Conservation (phyloP, 2,888 invertebrate genomes). For the Lysandra bellargus region DNA sequence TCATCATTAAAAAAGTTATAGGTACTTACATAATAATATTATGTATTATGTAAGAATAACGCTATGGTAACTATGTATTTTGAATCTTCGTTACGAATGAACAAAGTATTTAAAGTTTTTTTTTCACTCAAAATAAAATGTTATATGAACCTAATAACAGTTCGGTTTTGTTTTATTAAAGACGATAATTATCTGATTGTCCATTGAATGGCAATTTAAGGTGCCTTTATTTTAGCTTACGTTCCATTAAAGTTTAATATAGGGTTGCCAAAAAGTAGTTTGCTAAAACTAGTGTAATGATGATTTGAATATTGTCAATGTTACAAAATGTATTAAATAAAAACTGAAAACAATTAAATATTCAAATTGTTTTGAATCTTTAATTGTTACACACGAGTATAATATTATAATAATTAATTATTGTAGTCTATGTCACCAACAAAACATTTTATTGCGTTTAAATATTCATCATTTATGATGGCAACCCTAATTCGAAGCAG, state of each 20-base stretch:
- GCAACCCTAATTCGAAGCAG: conserved; percentile 60
- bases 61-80: not conserved
- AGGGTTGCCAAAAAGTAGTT: not conserved
- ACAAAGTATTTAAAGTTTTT: not conserved
- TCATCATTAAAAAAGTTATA: no score
- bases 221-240: not conserved
- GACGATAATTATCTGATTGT: conserved; percentile 5
- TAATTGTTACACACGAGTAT: no score
- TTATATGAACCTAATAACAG: not conserved
- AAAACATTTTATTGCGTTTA: not conserved
- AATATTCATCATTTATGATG: not conserved
- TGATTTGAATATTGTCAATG: not conserved
- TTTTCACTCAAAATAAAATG: not conserved
- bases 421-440: no score
- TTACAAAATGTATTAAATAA: not conserved
- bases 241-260: not conserved
- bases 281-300: not conserved
- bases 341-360: not conserved
- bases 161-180: not conserved
- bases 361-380: no score
- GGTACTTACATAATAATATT: no score
- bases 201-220: not conserved
- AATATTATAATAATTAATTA: no score
- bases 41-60: not conserved
- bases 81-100: not conserved